These are phyloP conservation scores for Cerceris ruficornis DNA, from an alignment of 2,888 invertebrate species.

Conservation along the genomic window DNA sequence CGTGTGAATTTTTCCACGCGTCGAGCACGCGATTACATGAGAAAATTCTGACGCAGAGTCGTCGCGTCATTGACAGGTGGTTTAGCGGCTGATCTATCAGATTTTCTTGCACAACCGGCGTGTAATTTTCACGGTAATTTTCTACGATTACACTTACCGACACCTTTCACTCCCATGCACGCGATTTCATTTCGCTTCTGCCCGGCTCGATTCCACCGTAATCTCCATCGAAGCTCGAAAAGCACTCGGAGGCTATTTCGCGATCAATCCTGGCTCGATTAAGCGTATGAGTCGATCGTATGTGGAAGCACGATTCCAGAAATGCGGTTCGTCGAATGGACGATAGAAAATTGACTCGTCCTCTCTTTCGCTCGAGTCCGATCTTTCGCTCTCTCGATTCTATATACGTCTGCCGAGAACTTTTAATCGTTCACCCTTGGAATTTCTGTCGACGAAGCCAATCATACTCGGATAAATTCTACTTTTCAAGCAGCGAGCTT, in stretches of 20 bases:
- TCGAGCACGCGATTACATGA: constrained; percentile 49
- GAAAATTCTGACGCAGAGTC: constrained; percentile 41
- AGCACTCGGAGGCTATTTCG: constrained; percentile 11
- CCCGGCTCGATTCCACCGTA: constrained; percentile 23
- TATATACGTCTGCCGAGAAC: neutral
- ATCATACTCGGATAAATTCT: no score
- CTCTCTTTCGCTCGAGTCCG: neutral
- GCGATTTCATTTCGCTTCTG: constrained; percentile 16
- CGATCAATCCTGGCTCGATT: constrained; percentile 15
- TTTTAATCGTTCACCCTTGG: no score
- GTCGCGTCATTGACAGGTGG: constrained; percentile 57
- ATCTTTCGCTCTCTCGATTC: constrained; percentile 5
- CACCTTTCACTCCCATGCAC: constrained; percentile 61
- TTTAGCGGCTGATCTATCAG: constrained; percentile 54
- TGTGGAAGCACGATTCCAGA: neutral
- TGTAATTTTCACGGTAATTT: constrained; percentile 67
- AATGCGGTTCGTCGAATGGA: neutral
- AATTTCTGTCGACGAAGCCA: no score
- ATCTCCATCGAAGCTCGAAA: constrained; percentile 37
- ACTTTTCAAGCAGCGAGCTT: no score
- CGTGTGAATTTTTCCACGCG: constrained; percentile 53
- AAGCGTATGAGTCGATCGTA: neutral
- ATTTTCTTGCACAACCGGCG: constrained; percentile 58
- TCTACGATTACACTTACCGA: constrained; percentile 62
- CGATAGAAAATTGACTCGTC: constrained; percentile 2